These are phyloP conservation scores for Gisinianus flammeolus DNA, from an alignment of 2,888 invertebrate species.

Conservation along the genomic window DNA sequence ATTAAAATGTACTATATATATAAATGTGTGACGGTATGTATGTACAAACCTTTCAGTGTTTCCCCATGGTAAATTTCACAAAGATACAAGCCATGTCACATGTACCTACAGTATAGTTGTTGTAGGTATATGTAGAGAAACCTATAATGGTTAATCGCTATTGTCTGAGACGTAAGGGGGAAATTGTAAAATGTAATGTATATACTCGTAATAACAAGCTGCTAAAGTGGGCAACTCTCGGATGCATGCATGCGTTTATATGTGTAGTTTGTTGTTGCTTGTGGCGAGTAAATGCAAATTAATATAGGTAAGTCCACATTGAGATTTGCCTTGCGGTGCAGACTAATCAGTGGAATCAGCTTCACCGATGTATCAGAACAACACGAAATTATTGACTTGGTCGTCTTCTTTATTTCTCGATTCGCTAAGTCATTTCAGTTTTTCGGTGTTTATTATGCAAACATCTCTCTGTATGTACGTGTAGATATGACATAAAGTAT, in stretches of 20 bases:
- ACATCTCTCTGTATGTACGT: neutral
- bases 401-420: conserved; percentile 2
- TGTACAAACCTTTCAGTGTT: too few species aligned
- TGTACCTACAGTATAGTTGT: too few species aligned
- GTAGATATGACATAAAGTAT: too few species aligned
- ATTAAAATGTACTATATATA: too few species aligned
- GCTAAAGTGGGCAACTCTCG: neutral
- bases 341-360: conserved; percentile 34
- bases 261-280: neutral
- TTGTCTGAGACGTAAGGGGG: too few species aligned
- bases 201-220: too few species aligned
- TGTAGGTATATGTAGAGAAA: too few species aligned
- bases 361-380: conserved; percentile 24
- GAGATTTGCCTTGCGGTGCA: conserved; percentile 24
- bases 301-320: neutral
- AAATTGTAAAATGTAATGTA: too few species aligned
- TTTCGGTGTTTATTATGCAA: conserved; percentile 4
- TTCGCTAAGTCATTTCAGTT: conserved; percentile 15
- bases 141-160: too few species aligned
- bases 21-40: too few species aligned
- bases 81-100: too few species aligned
- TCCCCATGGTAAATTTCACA: too few species aligned
- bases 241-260: neutral
- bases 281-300: conserved; percentile 12
- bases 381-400: conserved; percentile 14